Percentiles rank a stretch among this genome's conserved stretches.
These are phyloP conservation scores for Scylla paramamosain DNA, from an alignment of 1,140 invertebrate species.

Conservation along the genomic window DNA sequence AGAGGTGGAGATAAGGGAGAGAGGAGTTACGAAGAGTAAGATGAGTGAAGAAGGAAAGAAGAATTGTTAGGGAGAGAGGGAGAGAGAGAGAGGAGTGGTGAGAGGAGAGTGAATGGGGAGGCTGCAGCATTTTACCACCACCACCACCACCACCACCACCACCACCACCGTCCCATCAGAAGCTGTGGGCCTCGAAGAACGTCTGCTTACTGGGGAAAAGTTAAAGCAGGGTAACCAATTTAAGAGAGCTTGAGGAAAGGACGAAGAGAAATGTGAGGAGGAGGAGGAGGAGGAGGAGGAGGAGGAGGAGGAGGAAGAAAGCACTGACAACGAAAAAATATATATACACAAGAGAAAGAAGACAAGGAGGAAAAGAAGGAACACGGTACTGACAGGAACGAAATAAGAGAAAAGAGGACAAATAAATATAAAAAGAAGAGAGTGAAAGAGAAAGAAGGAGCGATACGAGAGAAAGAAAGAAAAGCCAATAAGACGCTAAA, in stretches of 20 bases:
- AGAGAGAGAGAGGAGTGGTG: too few species aligned
- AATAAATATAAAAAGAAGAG: too few species aligned
- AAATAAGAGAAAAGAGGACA: too few species aligned
- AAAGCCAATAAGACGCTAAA: too few species aligned
- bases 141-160: background rate
- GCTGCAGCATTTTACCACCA: background rate
- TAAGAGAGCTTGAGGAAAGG: constrained; percentile 17
- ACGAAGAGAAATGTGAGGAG: background rate
- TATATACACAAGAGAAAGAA: background rate
- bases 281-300: background rate
- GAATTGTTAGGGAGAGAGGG: too few species aligned
- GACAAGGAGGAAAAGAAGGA: too few species aligned
- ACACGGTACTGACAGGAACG: too few species aligned
- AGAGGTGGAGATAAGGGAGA: too few species aligned
- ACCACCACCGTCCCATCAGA: background rate
- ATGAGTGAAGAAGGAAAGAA: too few species aligned
- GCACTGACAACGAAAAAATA: background rate
- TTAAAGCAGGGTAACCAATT: constrained; percentile 13
- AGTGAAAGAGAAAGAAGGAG: background rate
- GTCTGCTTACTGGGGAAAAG: background rate
- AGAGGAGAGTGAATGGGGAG: background rate
- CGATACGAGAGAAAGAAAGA: background rate
- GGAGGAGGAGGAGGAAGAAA: background rate
- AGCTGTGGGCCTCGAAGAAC: background rate
- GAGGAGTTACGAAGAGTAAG: too few species aligned